Conservation (phyloP, 2,888 invertebrate genomes). For the Eueremaeus valkanovi region DNA sequence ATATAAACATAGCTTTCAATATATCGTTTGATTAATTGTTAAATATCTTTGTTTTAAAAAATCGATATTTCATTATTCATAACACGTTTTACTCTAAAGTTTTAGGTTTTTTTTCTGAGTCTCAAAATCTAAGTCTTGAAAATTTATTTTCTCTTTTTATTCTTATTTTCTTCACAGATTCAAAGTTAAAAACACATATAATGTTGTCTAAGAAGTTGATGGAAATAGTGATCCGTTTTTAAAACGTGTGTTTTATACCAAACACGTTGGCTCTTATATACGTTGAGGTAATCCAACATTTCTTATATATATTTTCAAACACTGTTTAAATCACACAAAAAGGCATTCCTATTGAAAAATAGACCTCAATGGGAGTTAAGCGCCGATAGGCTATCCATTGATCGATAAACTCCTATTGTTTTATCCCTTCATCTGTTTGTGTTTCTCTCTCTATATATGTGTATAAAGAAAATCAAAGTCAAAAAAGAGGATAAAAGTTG, state of each 20-base stretch:
- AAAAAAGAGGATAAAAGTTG: neutral
- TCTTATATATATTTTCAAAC: neutral
- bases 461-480: neutral
- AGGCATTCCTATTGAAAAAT: neutral
- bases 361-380: neutral
- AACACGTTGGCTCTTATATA: neutral
- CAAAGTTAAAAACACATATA: neutral
- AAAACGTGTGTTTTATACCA: slow-evolving; percentile 10
- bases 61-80: neutral
- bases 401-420: slow-evolving; percentile 4
- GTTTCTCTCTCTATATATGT: neutral
- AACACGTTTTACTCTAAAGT: neutral
- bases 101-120: neutral
- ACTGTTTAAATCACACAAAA: neutral
- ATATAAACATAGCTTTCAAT: neutral
- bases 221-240: slow-evolving; percentile 9
- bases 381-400: neutral
- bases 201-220: slow-evolving; percentile 2
- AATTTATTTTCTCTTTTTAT: neutral
- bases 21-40: neutral
- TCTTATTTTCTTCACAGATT: neutral
- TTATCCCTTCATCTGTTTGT: too few species aligned
- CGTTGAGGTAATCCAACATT: slow-evolving; percentile 4
- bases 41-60: neutral
- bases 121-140: neutral